A percentile compares a stretch with the other conserved stretches of the same genome.
Evolutionary conservation across 2,797 vertebrate genomes (phyloP).

Genomic region (Synanceia verrucosa): DNA sequence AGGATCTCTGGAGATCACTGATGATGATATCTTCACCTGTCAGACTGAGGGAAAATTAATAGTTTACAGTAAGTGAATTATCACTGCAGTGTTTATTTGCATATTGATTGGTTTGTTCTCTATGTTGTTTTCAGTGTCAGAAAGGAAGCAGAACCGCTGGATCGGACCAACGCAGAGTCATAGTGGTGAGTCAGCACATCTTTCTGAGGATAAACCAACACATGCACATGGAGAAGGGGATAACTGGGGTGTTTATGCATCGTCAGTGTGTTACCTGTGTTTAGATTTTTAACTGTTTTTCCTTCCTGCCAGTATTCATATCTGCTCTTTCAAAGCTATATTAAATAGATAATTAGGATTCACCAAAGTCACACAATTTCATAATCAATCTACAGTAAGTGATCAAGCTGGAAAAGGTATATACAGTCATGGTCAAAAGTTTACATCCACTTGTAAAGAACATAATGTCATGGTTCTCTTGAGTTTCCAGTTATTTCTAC

Average conservation of each 20-base stretch:
- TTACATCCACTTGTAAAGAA: too few species aligned
- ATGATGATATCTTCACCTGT: not conserved
- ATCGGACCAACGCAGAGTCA: constrained; percentile 83
- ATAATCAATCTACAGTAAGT: not conserved
- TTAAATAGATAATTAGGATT: not conserved
- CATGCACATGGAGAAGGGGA: too few species aligned
- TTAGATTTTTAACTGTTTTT: not conserved
- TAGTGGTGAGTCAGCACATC: constrained; percentile 82
- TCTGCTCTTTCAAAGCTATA: not conserved
- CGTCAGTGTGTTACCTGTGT: not conserved
- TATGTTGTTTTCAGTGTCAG: constrained; percentile 72
- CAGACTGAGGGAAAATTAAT: not conserved
- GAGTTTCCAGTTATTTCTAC: too few species aligned
- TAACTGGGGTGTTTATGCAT: too few species aligned
- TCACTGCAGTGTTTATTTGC: not conserved
- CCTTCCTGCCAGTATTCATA: not conserved
- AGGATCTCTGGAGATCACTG: not conserved
- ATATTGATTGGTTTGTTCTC: not conserved
- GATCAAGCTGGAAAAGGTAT: too few species aligned
- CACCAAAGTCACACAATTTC: not conserved
- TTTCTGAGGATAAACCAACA: too few species aligned
- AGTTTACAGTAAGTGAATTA: not conserved
- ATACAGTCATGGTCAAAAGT: too few species aligned
- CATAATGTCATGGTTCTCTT: too few species aligned
- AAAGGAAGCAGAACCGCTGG: constrained; percentile 77